Evolutionary conservation across 1,140 invertebrate genomes (phyloP).

Genomic region (honey bee (Apis mellifera)): Amel_HAv3.1 CM009940.2:11945001-11945500

Average conservation of each 20-base stretch:
- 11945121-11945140: neutral
- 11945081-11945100: neutral
- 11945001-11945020: neutral
- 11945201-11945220: neutral
- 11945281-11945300: neutral
- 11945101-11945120: neutral
- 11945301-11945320: too few relatives aligned
- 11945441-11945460: too few relatives aligned
- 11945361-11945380: too few relatives aligned
- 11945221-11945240: neutral
- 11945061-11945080: neutral
- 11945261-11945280: neutral
- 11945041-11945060: neutral
- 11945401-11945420: too few relatives aligned
- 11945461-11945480: too few relatives aligned
- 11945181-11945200: neutral
- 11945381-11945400: too few relatives aligned
- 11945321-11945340: too few relatives aligned
- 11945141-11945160: neutral
- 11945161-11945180: neutral
- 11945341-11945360: too few relatives aligned
- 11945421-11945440: too few relatives aligned
- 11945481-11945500: too few relatives aligned
- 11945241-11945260: neutral
- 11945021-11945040: constrained; percentile 29